These are phyloP conservation scores for Heliconius ismenius DNA, from an alignment of 2,888 invertebrate species.

Conservation along the genomic window DNA sequence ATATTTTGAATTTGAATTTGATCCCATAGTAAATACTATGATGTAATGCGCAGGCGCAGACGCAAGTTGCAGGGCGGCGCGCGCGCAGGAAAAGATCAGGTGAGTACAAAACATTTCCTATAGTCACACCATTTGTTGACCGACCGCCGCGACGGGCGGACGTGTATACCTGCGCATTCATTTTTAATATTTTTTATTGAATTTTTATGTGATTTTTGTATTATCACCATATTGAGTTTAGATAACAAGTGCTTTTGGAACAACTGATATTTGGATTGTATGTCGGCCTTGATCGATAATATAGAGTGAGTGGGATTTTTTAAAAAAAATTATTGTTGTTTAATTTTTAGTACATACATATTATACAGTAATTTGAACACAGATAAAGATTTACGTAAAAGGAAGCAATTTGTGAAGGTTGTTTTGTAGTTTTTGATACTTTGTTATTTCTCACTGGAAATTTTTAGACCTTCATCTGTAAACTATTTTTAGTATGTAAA, in stretches of 20 bases:
- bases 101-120: conserved; percentile 51
- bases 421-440: background rate
- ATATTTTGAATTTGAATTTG: no score
- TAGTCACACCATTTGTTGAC: conserved; percentile 61
- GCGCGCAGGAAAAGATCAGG: conserved; percentile 76
- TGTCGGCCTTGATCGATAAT: conserved; percentile 36
- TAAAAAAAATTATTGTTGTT: background rate
- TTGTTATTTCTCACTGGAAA: background rate
- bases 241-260: conserved; percentile 12
- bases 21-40: conserved; percentile 63
- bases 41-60: conserved; percentile 63
- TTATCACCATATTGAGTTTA: conserved; percentile 3
- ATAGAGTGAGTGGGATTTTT: conserved; percentile 32
- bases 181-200: background rate
- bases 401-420: background rate
- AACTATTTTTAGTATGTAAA: background rate
- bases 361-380: background rate
- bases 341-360: background rate
- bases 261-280: conserved; percentile 25
- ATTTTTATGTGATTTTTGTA: conserved; percentile 41
- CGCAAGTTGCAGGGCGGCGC: conserved; percentile 61
- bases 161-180: conserved; percentile 47
- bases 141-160: conserved; percentile 54
- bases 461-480: background rate
- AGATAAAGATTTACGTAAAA: conserved; percentile 1